Evolutionary conservation across 2,888 invertebrate species (phyloP).

Genomic region (Ernsta delagoae): DNA sequence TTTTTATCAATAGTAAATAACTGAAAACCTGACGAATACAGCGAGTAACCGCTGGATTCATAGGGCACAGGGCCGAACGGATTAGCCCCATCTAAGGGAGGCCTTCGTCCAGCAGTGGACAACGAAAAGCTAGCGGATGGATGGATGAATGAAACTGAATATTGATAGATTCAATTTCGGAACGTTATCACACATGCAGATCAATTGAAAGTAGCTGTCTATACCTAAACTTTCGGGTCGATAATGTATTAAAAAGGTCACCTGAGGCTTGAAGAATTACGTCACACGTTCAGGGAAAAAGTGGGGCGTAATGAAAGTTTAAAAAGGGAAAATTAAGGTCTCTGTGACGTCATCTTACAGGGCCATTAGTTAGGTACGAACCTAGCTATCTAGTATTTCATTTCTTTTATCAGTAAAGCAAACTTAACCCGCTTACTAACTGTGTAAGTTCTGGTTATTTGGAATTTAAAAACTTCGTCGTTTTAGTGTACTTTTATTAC

Average conservation of each 20-base stretch:
- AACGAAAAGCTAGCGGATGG: too few species aligned
- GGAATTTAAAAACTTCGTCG: too few species aligned
- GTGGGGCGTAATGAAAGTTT: slow-evolving; percentile 27
- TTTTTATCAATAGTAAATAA: too few species aligned
- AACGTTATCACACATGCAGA: neutral
- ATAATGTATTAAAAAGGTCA: slow-evolving; percentile 25
- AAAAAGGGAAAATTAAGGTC: slow-evolving; percentile 23
- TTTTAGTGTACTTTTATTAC: too few species aligned
- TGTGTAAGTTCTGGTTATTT: neutral
- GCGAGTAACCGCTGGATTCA: too few species aligned
- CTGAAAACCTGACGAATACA: too few species aligned
- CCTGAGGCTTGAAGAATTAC: slow-evolving; percentile 15
- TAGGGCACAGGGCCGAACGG: too few species aligned
- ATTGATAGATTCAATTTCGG: too few species aligned
- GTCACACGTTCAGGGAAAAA: slow-evolving; percentile 18
- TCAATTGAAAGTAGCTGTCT: neutral
- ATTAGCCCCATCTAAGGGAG: too few species aligned
- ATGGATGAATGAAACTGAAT: too few species aligned
- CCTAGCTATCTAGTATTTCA: neutral
- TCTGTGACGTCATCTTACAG: slow-evolving; percentile 11
- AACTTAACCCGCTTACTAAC: neutral
- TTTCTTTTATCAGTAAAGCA: neutral
- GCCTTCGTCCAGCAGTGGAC: too few species aligned
- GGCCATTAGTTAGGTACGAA: slow-evolving; percentile 5
- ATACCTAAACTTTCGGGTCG: slow-evolving; percentile 3